Evolutionary conservation across 1,140 invertebrate genomes (phyloP).

Genomic region (Zaprionus nigranus): DNA sequence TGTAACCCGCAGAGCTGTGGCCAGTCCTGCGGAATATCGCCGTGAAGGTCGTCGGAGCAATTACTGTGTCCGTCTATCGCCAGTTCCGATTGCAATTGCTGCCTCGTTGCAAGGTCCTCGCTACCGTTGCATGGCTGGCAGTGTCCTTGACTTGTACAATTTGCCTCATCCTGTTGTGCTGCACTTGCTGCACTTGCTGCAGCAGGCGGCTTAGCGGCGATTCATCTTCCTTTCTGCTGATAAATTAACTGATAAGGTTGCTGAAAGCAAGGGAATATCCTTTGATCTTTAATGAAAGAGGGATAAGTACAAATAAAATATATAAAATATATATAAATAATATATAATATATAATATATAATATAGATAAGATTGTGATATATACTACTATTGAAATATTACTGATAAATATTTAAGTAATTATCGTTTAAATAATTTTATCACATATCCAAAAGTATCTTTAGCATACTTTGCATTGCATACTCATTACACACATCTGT

Average conservation of each 20-base stretch:
- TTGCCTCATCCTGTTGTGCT: slow-evolving; percentile 55
- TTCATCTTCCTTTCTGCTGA: not conserved
- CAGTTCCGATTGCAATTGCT: slow-evolving; percentile 54
- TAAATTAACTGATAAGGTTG: not conserved
- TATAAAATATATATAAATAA: too few species aligned
- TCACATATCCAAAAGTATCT: not conserved
- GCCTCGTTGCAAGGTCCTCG: slow-evolving; percentile 17
- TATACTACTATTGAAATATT: too few species aligned
- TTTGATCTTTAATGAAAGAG: not conserved
- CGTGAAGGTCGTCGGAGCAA: slow-evolving; percentile 72
- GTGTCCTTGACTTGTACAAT: slow-evolving; percentile 76
- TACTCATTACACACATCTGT: not conserved
- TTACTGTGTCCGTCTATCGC: slow-evolving; percentile 55
- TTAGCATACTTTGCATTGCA: not conserved
- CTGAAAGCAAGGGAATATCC: not conserved
- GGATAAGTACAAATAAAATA: not conserved
- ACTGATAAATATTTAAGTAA: not conserved
- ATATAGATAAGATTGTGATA: too few species aligned
- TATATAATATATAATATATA: too few species aligned
- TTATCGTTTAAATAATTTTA: not conserved
- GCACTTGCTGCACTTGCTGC: slow-evolving; percentile 40
- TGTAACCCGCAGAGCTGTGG: slow-evolving; percentile 70
- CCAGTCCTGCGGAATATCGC: slow-evolving; percentile 48
- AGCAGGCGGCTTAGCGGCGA: slow-evolving; percentile 7
- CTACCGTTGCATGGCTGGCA: slow-evolving; percentile 17